Evolutionary conservation across 2,797 vertebrate species (phyloP).

Genomic region (Sebastes itinus): DNA sequence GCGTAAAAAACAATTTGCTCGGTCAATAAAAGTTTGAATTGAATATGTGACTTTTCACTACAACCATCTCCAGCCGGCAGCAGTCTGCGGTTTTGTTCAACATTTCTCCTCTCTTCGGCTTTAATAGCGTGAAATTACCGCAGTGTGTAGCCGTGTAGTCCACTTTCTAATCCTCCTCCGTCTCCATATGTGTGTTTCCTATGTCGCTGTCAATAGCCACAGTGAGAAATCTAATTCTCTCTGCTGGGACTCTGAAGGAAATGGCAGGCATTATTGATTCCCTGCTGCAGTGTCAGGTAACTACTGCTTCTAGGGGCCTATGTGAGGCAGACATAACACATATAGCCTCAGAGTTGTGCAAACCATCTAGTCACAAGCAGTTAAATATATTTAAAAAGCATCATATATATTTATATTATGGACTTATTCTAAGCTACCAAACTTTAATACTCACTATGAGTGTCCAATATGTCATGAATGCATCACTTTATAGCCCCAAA

Average conservation of each 20-base stretch:
- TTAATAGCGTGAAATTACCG: constrained; percentile 68
- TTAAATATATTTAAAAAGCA: not conserved
- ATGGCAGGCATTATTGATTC: constrained; percentile 77
- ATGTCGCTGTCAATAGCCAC: constrained; percentile 67
- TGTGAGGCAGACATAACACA: not conserved
- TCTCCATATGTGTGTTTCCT: constrained; percentile 62
- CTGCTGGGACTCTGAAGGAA: constrained; percentile 73
- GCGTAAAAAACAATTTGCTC: constrained; percentile 3
- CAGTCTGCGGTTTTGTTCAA: constrained; percentile 69
- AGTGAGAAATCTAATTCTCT: constrained; percentile 76
- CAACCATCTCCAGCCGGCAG: constrained; percentile 20
- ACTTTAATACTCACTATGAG: not conserved
- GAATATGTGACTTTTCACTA: constrained; percentile 32
- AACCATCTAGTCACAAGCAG: not conserved
- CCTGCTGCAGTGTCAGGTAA: constrained; percentile 67
- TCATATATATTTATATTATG: not conserved
- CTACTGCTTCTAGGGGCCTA: constrained; percentile 44
- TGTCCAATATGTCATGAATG: not conserved
- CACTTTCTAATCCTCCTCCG: constrained; percentile 40
- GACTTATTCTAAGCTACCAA: not conserved
- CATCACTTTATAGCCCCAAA: not conserved
- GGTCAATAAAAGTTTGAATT: constrained; percentile 1
- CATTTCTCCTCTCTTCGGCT: constrained; percentile 48
- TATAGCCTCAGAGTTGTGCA: not conserved
- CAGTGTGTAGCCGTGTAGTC: constrained; percentile 41